Base-by-base conservation (phyloP, 1,140 invertebrate genomes). In the Drosophila lowei region DNA sequence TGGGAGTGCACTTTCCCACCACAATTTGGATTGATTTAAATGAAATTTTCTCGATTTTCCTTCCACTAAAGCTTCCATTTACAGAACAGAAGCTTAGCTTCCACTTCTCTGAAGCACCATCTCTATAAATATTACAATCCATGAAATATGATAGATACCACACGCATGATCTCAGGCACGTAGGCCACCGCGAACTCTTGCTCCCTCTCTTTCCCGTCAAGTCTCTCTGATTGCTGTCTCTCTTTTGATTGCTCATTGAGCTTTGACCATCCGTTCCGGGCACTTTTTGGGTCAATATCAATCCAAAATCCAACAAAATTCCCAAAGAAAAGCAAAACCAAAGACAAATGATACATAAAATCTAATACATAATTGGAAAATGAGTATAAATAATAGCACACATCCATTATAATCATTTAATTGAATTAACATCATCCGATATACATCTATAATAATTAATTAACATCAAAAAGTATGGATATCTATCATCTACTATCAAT, bases 141-240 rank as follows among this genome's bases (percentile, higher is more conserved):
- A 11, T 15, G 43, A 42, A 42, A 11, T 25, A 41, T 54, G 11
- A 23, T 18, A 2, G 18, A 18, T 18, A 34, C 16, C 3, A 6
- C 30, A 56, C n/a, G 43, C 79, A 73, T 83, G 79, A 58, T 50
- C 61, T 18, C 25, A 23, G 44, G 59, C 79, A 81, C 79, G 79
- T 81, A 81, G 59, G 47, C 76, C 43, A 13, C 8, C 25, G n/a
- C 28, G 49, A 42, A 21, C 53, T 49, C 52, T 15, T 16, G 21
- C n/a, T 54, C 34, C 42, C 52, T 15, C 13, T 13, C n/a, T 48
- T 25, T 48, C 38, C 38, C 18, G 25, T 30, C 23, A 6, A n/a
- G 34, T 11, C 50, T 28, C 9, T 16, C 23, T 11, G 11, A n/a
- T 25, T 25, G 3, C 23, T 0, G 23, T 5, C 23, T 25, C 5